Base-by-base conservation (phyloP, 1,140 invertebrate species). In the Eurytemora carolleeae region DNA sequence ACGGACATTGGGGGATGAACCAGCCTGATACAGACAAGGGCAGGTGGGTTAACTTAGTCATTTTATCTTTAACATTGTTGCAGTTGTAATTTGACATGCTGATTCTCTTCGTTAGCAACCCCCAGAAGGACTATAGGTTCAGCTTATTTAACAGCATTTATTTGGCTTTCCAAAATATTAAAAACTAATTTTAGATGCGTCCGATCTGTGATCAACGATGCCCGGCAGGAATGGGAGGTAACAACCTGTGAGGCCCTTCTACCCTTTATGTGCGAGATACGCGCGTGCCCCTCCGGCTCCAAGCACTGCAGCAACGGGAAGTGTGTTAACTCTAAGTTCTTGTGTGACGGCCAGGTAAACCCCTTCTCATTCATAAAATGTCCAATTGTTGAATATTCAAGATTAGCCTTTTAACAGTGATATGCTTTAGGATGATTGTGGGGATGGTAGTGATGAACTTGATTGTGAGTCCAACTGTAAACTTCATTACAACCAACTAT, bases 241-340 rank as follows among this genome's bases (percentile, higher is more conserved):
- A 86, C 86, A 60, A 90, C 89, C 15, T 96, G 92, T 71, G 91
- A 96, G 76, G 84, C 85, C 19, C 76, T 96, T 21, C 74, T 94
- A 63, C 90, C 92, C 23, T 97, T 95, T 72, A 86, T 96, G 79
- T 97, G 93, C 70, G 80, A 87, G 67, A 77, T 86, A 15, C 79
- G 78, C 62, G 90, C 92, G n/a, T 97, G 93, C 75, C 87, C 91
- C 53, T 77, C 81, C 72, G 87, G 86, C 85, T 75, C 73, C 24
- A 85, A 87, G 72, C 87, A 90, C 71, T 94, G 90, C 73, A 88
- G 87, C 56, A 94, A 93, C 71, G 88, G 89, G 53, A 81, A 79
- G 70, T 94, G 90, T 72, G 82, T 93, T 64, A 93, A 92, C 71
- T 77, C 80, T 67, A n/a, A 60, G 19, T 60, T 54, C 23, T 15